These are phyloP conservation scores for Crotophaga sulcirostris DNA, from an alignment of 2,113 vertebrate species.

Conservation along the genomic window DNA sequence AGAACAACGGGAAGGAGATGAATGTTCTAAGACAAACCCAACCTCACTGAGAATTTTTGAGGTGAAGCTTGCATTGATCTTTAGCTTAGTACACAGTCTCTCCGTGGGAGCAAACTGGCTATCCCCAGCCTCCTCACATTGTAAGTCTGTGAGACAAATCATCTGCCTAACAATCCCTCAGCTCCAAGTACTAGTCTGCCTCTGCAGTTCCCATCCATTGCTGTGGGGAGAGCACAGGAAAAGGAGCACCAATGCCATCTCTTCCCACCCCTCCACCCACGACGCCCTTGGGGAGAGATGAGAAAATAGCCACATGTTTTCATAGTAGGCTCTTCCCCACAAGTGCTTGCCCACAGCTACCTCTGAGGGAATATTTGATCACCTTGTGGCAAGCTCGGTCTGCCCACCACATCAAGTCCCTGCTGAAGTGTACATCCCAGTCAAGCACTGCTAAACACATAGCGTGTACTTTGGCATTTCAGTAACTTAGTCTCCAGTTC, in stretches of 20 bases:
- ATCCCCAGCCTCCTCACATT: not conserved
- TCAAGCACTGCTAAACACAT: rapidly evolving
- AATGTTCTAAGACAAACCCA: not conserved
- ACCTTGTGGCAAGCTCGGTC: not conserved
- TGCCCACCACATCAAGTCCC: not conserved
- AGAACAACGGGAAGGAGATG: not conserved
- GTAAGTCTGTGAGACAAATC: not conserved
- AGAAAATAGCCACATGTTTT: not conserved
- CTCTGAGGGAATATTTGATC: not conserved
- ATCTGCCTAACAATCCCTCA: not conserved
- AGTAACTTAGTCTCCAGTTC: not conserved
- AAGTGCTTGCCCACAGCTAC: not conserved
- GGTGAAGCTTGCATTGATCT: not conserved
- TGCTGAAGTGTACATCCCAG: not conserved
- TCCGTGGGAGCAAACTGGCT: not conserved
- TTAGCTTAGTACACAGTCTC: not conserved
- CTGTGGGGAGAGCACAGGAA: not conserved
- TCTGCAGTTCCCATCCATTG: not conserved
- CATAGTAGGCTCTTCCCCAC: not conserved
- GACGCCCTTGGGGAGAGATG: not conserved
- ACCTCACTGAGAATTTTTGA: not conserved
- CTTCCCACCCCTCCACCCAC: not conserved
- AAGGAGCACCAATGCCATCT: not conserved
- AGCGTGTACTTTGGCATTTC: not conserved
- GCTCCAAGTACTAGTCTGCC: not conserved